phyloP scores from a whole-genome alignment of 2,888 invertebrate genomes.

The Gerris lacustris region DNA sequence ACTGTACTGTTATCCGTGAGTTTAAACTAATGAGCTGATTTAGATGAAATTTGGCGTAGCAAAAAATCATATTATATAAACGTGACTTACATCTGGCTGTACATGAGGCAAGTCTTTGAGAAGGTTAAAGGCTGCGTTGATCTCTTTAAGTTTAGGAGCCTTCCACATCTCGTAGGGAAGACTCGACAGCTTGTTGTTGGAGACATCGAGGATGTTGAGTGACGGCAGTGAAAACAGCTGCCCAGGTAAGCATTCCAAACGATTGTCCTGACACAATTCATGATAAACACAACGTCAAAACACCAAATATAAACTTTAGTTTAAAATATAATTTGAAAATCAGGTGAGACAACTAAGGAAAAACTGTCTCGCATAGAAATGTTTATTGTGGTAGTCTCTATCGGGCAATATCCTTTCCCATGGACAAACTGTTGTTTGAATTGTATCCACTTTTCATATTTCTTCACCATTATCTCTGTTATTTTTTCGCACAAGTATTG shows the following conservation, averaged over 20 bases:
- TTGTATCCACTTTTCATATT: no score
- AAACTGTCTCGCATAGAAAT: conserved; percentile 11
- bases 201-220: conserved; percentile 73
- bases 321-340: no score
- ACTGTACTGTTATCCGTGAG: no score
- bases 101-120: conserved; percentile 53
- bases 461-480: no score
- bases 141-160: conserved; percentile 70
- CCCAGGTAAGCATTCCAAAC: conserved; percentile 67
- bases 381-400: no score
- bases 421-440: no score
- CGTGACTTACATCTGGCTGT: conserved; percentile 26
- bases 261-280: conserved; percentile 55
- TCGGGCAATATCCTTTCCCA: no score
- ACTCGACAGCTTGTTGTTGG: conserved; percentile 78
- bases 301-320: neutral
- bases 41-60: no score
- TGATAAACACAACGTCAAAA: neutral
- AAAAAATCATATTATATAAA: no score
- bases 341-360: no score
- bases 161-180: conserved; percentile 78
- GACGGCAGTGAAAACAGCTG: conserved; percentile 69
- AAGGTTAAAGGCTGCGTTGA: conserved; percentile 80
- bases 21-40: no score
- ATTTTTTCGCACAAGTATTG: no score